A percentile compares a stretch with the other conserved stretches of the same genome.
Evolutionary conservation across 30 jellyfish, hydroid and myxozoan species (phyloP).

Genomic region (Nemopilema nomurai): DNA sequence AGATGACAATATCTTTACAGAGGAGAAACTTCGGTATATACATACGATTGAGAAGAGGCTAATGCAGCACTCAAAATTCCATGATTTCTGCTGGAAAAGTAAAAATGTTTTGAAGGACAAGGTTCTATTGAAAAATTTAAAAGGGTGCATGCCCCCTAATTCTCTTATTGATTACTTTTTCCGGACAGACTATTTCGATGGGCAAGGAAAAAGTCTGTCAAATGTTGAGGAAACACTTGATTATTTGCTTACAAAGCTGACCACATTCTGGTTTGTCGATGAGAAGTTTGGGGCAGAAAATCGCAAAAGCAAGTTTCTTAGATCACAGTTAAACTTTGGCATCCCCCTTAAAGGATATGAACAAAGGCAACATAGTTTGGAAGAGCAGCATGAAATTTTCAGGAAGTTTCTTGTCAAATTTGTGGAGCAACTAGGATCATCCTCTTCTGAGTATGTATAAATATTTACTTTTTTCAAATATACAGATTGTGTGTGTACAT

Average conservation of each 20-base stretch:
- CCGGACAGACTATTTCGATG: conserved; percentile 65
- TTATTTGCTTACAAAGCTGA: conserved; percentile 45
- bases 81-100: conserved; percentile 69
- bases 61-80: conserved; percentile 41
- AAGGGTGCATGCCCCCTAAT: conserved; percentile 80
- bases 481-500: too few relatives aligned
- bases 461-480: too few relatives aligned
- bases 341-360: conserved; percentile 63
- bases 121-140: conserved; percentile 2
- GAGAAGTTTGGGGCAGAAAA: conserved; percentile 40
- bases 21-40: conserved; percentile 49
- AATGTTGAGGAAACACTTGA: conserved; percentile 52
- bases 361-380: conserved; percentile 9
- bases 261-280: conserved; percentile 79
- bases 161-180: conserved; percentile 59
- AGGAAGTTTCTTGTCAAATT: conserved; percentile 45
- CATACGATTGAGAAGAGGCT: conserved; percentile 58
- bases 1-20: conserved; percentile 64
- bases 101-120: conserved; percentile 41
- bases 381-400: conserved; percentile 64
- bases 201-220: conserved; percentile 47
- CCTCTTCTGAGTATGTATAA: conserved; percentile 58
- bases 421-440: conserved; percentile 63
- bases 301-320: conserved; percentile 48
- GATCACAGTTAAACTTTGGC: conserved; percentile 68